Base-by-base conservation (phyloP, 2,113 vertebrate species). In the Kryptolebias marmoratus region DNA sequence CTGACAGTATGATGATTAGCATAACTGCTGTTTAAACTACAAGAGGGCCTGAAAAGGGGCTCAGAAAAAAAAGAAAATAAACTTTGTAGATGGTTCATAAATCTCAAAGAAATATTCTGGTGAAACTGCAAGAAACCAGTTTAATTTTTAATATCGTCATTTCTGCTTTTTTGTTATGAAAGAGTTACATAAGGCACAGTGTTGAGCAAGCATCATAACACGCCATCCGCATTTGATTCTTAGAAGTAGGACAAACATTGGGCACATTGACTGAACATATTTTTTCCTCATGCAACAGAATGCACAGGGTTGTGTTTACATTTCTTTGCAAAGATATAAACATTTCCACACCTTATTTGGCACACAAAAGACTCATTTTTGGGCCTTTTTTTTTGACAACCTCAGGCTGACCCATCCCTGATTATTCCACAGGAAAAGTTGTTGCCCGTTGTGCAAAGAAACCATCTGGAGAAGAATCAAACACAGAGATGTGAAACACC, bases 381-480 rank as follows among this genome's bases (percentile, higher is more conserved):
- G 5, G 7, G 7, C 9, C 5, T 13, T 48, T 62, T 2, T 71
- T 74, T 75, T 69, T 53, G n/a, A 47, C 56, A 73, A 70, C 42
- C 70, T 75, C 45, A 48, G 18, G 11, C 42, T 83, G 73, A 65
- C 79, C 64, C 67, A 72, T 59, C 60, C 7, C 64, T 9, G 0
- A 39, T 69, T 62, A 31, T 63, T 68, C 65, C 32, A 11, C 64
- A 74, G 68, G 68, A 88, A 80, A 68, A 56, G 39, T 71, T 56
- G 42, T 50, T 73, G 52, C 58, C 53, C 10, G n/a, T 61, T 52
- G 49, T 54, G 45, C 22, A 60, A 65, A 82, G 54, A 68, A 71
- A 58, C n/a, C 27, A 70, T 71, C 75, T 82, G 81, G 64, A 85
- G 74, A 48, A 60, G 32, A 75, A 82, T 80, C 66, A 77, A 69